phyloP scores from a whole-genome alignment of 2,888 invertebrate genomes.

The Drosophila parthenogenetica region DNA sequence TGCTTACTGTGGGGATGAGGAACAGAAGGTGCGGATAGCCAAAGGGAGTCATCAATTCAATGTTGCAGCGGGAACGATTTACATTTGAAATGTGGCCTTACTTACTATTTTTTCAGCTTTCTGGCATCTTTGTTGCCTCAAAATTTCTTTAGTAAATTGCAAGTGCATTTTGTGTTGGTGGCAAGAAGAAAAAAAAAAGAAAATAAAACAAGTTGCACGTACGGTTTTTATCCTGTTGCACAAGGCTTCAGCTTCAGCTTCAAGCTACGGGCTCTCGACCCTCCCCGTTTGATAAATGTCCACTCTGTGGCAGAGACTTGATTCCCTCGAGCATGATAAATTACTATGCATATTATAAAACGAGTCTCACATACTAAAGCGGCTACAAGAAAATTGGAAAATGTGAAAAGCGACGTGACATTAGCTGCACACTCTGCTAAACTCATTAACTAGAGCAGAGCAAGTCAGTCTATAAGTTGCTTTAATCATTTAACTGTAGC shows the following conservation, averaged over 20 bases:
- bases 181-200: not conserved
- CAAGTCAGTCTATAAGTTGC: not conserved
- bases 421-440: not conserved
- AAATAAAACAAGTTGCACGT: slow-evolving; percentile 30
- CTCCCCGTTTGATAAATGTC: slow-evolving; percentile 64
- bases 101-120: not conserved
- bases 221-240: slow-evolving; percentile 44
- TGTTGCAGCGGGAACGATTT: slow-evolving; percentile 49
- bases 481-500: not conserved
- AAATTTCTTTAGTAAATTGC: slow-evolving; percentile 35
- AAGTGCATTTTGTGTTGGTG: slow-evolving; percentile 6
- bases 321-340: slow-evolving; percentile 67
- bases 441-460: not conserved
- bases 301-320: slow-evolving; percentile 26
- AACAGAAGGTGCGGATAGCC: slow-evolving; percentile 28
- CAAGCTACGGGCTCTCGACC: not conserved
- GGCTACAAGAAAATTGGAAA: slow-evolving; percentile 29
- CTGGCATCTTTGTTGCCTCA: slow-evolving; percentile 3
- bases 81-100: slow-evolving; percentile 50
- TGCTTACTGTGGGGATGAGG: slow-evolving; percentile 50
- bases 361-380: slow-evolving; percentile 41
- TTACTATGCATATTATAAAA: slow-evolving; percentile 54
- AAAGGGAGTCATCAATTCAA: slow-evolving; percentile 45
- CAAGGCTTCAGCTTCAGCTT: slow-evolving; percentile 30
- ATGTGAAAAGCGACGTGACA: slow-evolving; percentile 31